Percentiles rank a stretch among this genome's conserved stretches.
Evolutionary conservation across 92 coral and sea anemone species (phyloP).

Genomic region (Metridium senile): DNA sequence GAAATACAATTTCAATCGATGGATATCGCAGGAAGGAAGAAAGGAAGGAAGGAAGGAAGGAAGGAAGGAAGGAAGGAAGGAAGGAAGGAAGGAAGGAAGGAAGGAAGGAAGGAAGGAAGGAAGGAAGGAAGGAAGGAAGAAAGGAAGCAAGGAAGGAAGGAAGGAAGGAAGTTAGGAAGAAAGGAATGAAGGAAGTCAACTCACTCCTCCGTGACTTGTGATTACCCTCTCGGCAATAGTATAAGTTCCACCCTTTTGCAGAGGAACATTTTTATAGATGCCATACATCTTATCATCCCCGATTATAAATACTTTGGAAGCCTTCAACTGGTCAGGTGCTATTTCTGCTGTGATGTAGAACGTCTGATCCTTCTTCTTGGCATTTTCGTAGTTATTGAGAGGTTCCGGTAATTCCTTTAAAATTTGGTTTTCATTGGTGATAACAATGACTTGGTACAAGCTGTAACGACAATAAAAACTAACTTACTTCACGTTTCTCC

Average conservation of each 20-base stretch:
- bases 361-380: conserved; percentile 9
- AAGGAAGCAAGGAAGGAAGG: background rate
- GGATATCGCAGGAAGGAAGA: too few species aligned
- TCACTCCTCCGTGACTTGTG: conserved; percentile 9
- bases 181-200: background rate
- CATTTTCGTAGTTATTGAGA: conserved; percentile 6
- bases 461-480: background rate
- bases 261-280: conserved; percentile 10
- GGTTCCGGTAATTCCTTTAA: background rate
- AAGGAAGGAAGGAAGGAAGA: too few species aligned
- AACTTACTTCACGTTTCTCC: background rate
- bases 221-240: conserved; percentile 24
- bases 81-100: too few species aligned
- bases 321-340: conserved; percentile 1
- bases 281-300: conserved; percentile 32
- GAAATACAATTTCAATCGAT: too few species aligned
- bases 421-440: background rate
- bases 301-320: conserved; percentile 12
- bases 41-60: too few species aligned
- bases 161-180: background rate
- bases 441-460: conserved; percentile 22
- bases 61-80: background rate
- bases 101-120: too few species aligned
- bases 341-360: conserved; percentile 28
- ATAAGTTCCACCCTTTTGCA: conserved; percentile 23